phyloP scores from a whole-genome alignment of 2,113 vertebrate genomes.

The Tor tambroides region DNA sequence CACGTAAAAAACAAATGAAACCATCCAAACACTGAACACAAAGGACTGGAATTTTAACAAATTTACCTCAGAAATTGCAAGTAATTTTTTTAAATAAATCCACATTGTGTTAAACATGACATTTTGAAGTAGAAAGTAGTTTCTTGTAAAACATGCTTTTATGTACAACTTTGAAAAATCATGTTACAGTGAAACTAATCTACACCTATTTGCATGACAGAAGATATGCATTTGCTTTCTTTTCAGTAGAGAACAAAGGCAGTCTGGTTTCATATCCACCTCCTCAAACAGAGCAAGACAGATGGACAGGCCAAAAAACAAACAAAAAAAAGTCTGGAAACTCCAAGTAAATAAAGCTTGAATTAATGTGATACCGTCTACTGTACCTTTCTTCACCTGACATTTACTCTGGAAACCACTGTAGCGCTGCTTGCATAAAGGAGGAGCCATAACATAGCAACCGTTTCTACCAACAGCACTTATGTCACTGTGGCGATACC shows the following conservation, averaged over 20 bases:
- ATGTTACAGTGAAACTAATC: not conserved
- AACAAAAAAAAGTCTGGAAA: slow-evolving; percentile 37
- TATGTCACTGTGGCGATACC: slow-evolving; percentile 38
- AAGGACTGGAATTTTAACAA: too few species aligned
- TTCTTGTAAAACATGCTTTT: too few species aligned
- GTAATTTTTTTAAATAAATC: too few species aligned
- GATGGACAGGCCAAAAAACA: not conserved
- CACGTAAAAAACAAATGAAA: not conserved
- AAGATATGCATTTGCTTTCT: not conserved
- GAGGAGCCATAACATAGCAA: slow-evolving; percentile 42
- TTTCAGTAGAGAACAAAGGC: not conserved
- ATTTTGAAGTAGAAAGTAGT: too few species aligned
- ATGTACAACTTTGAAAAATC: not conserved
- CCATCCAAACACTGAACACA: too few species aligned
- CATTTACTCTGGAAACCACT: slow-evolving; percentile 61
- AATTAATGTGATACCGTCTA: slow-evolving; percentile 46
- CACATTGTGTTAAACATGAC: too few species aligned
- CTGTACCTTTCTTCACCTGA: slow-evolving; percentile 54
- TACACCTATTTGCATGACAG: not conserved
- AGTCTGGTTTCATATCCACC: slow-evolving; percentile 13
- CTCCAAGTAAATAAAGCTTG: slow-evolving; percentile 38
- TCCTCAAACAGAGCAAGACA: not conserved
- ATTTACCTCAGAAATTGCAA: too few species aligned
- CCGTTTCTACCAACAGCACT: slow-evolving; percentile 48
- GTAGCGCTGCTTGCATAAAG: slow-evolving; percentile 60